phyloP scores from a whole-genome alignment of 1,140 invertebrate genomes.

The Octopus bimaculoides region DNA sequence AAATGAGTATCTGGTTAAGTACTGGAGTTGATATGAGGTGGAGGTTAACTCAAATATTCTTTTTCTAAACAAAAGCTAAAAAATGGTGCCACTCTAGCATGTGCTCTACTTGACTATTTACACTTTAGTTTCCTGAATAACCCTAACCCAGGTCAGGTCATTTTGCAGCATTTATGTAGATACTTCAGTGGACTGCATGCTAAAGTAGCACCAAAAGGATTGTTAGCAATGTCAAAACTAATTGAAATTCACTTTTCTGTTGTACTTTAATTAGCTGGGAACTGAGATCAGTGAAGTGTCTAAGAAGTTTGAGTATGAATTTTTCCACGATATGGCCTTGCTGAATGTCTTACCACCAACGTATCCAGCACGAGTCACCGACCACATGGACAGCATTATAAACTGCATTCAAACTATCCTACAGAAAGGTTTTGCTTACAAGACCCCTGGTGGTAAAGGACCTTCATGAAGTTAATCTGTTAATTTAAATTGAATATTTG shows the following conservation, averaged over 20 bases:
- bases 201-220: background rate
- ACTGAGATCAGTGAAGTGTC: conserved; percentile 64
- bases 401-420: conserved; percentile 72
- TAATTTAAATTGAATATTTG: no score
- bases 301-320: conserved; percentile 75
- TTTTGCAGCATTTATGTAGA: no score
- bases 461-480: no score
- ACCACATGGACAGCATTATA: conserved; percentile 76
- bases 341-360: conserved; percentile 72
- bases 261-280: conserved; percentile 33
- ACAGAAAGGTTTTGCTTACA: conserved; percentile 68
- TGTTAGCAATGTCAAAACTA: background rate
- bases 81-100: no score
- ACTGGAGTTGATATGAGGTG: no score
- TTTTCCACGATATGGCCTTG: conserved; percentile 73
- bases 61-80: no score
- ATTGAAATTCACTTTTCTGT: conserved; percentile 12
- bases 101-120: no score
- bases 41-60: no score
- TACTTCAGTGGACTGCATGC: no score
- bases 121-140: no score
- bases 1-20: no score
- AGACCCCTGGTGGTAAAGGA: conserved; percentile 62
- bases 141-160: no score
- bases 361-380: conserved; percentile 72